A percentile compares a stretch with the other conserved stretches of the same genome.
These are phyloP conservation scores for Brachyrhaphis roseni DNA, from an alignment of 2,797 vertebrate species.

Conservation along the genomic window DNA sequence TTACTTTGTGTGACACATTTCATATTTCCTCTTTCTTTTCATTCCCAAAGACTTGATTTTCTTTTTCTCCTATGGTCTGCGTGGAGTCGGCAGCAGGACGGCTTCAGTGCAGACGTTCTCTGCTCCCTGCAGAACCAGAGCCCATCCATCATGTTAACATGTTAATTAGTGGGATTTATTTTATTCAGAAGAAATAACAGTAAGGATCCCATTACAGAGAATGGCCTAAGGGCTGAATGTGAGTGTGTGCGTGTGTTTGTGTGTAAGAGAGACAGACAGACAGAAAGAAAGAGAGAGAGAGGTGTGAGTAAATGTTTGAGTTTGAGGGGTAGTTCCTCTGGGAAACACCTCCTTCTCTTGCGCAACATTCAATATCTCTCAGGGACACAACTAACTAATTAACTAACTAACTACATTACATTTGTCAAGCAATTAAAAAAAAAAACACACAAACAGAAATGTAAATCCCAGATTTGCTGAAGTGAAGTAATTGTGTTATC, in stretches of 20 bases:
- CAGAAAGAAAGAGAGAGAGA: slow-evolving; percentile 6
- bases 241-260: slow-evolving; percentile 39
- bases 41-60: slow-evolving; percentile 45
- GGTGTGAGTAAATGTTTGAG: slow-evolving; percentile 71
- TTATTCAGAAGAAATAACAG: slow-evolving; percentile 90
- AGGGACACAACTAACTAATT: slow-evolving; percentile 11
- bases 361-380: slow-evolving; percentile 68
- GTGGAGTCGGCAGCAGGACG: slow-evolving; percentile 64
- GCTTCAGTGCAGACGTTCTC: slow-evolving; percentile 74
- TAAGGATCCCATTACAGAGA: slow-evolving; percentile 92
- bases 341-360: slow-evolving; percentile 65
- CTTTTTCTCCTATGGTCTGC: slow-evolving; percentile 36
- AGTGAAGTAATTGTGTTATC: slow-evolving; percentile 33
- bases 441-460: slow-evolving; percentile 27
- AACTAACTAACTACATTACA: slow-evolving; percentile 14
- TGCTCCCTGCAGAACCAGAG: slow-evolving; percentile 85
- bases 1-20: slow-evolving; percentile 47
- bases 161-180: slow-evolving; percentile 97
- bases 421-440: slow-evolving; percentile 20
- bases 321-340: slow-evolving; percentile 53
- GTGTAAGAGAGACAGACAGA: not conserved
- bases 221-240: slow-evolving; percentile 84
- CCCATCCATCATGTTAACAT: slow-evolving; percentile 98
- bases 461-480: slow-evolving; percentile 37
- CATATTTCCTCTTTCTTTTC: slow-evolving; percentile 58